Base-by-base conservation (phyloP, 2,888 invertebrate species). In the Lingula anatina region DNA sequence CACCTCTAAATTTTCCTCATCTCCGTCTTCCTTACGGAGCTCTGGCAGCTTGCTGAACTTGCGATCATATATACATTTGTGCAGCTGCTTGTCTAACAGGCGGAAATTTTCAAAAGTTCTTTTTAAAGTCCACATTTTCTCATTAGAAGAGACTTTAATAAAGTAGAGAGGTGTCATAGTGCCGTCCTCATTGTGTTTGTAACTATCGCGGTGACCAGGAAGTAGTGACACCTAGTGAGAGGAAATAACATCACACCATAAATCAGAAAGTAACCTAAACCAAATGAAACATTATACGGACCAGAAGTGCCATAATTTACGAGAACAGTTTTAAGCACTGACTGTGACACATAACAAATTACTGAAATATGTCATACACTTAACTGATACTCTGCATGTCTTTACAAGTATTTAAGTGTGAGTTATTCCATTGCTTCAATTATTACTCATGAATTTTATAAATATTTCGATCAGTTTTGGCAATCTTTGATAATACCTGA, bases 51-150 rank as follows among this genome's bases (percentile, higher is more conserved):
- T 87, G 50, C 94, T 94, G 61, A 93, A 92, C 77, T 90, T 91
- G 57, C 97, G 83, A 79, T 96, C 95, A 80, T 90, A 97, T 65
- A 96, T 93, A 78, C 96, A 97, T 73, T 91, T 87, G 78, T 96
- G 96, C 62, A 97, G 79, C 83, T 95, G 93, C 61, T 87, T 86
- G 77, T 96, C 95, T 40, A 96, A 83, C 82, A 88, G 86, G 61
- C 86, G 83, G 77, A 95, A 87, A 78, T 95, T 89, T 56, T 89
- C 89, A 64, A 86, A 85, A 61, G 87, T 90, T 60, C 95, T 82
- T 51, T 89, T 86, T 47, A 96, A 83, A 41, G 88, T 84, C 92
- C 92, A 92, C 61, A 86, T 85, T 48, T 86, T 83, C 40, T 85
- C 86, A 78, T 64, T 80, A 67, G 83, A 83, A n/a, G n/a, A n/a